Base-by-base conservation (phyloP, 2,113 vertebrate species). In the Nothocercus nigrocapillus region DNA sequence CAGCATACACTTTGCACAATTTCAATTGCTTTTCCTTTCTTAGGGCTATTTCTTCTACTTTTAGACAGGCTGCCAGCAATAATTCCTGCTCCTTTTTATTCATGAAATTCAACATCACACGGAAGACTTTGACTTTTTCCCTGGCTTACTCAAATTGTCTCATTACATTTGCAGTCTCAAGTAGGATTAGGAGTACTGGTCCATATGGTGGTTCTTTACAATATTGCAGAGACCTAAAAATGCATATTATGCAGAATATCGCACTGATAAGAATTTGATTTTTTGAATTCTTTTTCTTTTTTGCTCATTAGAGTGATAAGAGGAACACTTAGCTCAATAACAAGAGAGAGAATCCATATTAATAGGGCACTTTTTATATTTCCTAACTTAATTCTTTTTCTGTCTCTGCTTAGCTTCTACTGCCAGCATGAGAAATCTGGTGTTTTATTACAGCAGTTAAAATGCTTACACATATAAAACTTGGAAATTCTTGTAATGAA, bases 171-270 rank as follows among this genome's bases (percentile, higher is more conserved):
- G 90, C 69, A 62, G 24, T 86, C 34, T 93, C 42, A 82, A 94
- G 89, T 36, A 94, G 85, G 90, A 91, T 95, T 95, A 97, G 62
- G 64, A 96, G 8, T 22, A 58, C 80, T 79, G 91, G 36, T 73
- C 79, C 45, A 34, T 66, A 81, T 32, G 19, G 68, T n/a, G 77
- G 77, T 38, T 84, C 73, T 76, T 68, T 74, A 18, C 27, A 73
- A 40, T 15, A 9, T 59, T 85, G 56, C 24, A 61, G 64, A 91
- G 30, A 88, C 12, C n/a, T 81, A 66, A 89, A 88, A 91, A 82
- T 82, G 32, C 16, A 8, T 72, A 62, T 90, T 78, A 66, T 78
- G 44, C 34, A 85, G 59, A 82, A 82, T 70, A 66, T 10, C 54
- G 61, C 20, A 38, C 30, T 82, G 45, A 62, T 70, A 88, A 76